Percentiles rank a stretch among this genome's conserved stretches.
Conservation (phyloP, 2,797 vertebrate genomes). For the Trematomus bernacchii region DNA sequence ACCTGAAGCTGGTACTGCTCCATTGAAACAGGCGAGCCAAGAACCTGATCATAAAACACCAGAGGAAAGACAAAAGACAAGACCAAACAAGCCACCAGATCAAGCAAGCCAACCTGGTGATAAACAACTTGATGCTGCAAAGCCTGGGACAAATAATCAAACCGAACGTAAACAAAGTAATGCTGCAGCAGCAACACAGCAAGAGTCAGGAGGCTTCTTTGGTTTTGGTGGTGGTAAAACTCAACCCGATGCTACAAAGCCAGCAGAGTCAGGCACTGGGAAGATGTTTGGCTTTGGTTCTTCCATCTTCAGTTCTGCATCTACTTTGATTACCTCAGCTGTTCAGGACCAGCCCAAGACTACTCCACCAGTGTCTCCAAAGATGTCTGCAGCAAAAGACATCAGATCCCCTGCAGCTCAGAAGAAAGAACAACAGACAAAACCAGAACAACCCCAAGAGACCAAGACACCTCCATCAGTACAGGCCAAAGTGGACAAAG, state of each 20-base stretch:
- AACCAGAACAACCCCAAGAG: slow-evolving; percentile 66
- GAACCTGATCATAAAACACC: slow-evolving; percentile 61
- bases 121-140: background rate
- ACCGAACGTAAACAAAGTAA: slow-evolving; percentile 68
- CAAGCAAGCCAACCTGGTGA: slow-evolving; percentile 54
- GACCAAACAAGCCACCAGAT: slow-evolving; percentile 57
- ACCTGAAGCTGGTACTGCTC: slow-evolving; percentile 68
- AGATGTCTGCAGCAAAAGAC: slow-evolving; percentile 75
- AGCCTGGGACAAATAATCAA: background rate
- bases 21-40: slow-evolving; percentile 58
- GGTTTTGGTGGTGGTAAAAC: slow-evolving; percentile 71
- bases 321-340: slow-evolving; percentile 92
- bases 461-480: slow-evolving; percentile 72
- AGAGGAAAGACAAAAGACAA: slow-evolving; percentile 77
- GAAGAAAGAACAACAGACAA: slow-evolving; percentile 72
- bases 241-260: slow-evolving; percentile 84
- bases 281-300: slow-evolving; percentile 92
- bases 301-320: slow-evolving; percentile 95
- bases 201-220: slow-evolving; percentile 70
- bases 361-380: slow-evolving; percentile 82
- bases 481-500: slow-evolving; percentile 57
- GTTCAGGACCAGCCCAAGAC: slow-evolving; percentile 80
- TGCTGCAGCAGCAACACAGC: slow-evolving; percentile 43
- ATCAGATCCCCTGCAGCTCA: slow-evolving; percentile 64
- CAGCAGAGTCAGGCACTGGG: slow-evolving; percentile 89